Evolutionary conservation across 2,113 vertebrate species (phyloP).

Genomic region (Pseudois nayaur): DNA sequence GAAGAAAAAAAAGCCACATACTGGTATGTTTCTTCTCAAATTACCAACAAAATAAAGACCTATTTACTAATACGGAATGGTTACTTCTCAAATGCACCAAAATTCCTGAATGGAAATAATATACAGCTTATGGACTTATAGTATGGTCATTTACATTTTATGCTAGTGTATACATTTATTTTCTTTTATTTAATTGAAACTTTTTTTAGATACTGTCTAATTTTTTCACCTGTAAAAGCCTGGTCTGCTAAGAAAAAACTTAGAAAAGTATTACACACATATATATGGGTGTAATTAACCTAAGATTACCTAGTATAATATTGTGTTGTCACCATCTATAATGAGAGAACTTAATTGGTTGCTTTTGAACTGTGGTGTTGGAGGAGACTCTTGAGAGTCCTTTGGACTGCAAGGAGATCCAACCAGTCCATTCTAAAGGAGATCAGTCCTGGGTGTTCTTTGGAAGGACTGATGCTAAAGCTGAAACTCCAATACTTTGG

Average conservation of each 20-base stretch:
- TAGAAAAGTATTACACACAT: background rate
- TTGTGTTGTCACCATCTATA: background rate
- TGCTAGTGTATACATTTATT: background rate
- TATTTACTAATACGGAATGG: background rate
- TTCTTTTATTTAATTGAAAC: background rate
- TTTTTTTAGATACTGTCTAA: background rate
- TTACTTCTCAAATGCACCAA: background rate
- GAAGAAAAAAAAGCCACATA: background rate
- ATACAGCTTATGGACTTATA: background rate
- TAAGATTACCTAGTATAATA: background rate
- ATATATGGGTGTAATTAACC: background rate
- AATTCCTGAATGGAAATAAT: background rate
- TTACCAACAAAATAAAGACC: background rate
- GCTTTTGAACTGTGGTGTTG: background rate
- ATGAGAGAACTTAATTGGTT: background rate
- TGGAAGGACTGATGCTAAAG: no score
- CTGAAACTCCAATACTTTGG: no score
- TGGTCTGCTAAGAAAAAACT: background rate
- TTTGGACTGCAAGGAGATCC: no score
- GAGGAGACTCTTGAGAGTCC: no score
- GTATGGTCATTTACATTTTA: background rate
- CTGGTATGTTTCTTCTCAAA: background rate
- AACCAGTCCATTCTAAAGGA: no score
- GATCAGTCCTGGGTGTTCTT: no score
- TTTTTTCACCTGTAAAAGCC: background rate